A percentile compares a stretch with the other conserved stretches of the same genome.
Conservation (phyloP, 1,140 invertebrate genomes). For the Euura saliciscinereae region DNA sequence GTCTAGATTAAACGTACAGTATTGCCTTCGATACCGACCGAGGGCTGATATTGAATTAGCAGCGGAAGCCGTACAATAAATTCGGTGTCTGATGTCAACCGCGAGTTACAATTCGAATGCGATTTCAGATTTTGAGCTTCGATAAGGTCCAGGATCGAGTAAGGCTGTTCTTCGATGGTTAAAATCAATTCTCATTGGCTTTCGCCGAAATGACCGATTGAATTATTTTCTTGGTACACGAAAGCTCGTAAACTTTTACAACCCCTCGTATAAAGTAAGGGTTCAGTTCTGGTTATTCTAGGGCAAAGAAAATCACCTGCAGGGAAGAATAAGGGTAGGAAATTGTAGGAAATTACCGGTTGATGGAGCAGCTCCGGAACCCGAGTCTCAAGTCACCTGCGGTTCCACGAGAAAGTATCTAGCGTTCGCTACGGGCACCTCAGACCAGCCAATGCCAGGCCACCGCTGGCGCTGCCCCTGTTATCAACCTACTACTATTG, state of each 20-base stretch:
- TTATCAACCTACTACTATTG: neutral
- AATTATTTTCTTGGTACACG: neutral
- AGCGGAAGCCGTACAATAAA: no score
- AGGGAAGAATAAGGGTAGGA: neutral
- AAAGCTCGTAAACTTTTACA: conserved; percentile 6
- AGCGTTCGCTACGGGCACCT: no score
- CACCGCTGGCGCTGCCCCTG: neutral
- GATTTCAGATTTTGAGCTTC: no score
- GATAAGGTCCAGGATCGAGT: no score
- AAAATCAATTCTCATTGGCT: neutral
- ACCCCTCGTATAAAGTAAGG: neutral
- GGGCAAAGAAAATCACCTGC: neutral
- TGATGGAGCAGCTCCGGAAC: neutral
- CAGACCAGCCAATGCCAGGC: neutral
- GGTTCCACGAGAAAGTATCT: no score
- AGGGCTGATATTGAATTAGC: no score
- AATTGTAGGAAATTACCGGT: neutral
- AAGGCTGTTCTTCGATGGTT: neutral
- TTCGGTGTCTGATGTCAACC: neutral
- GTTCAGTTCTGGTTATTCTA: neutral
- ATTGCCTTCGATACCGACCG: no score
- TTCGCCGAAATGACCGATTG: neutral
- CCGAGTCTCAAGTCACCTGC: neutral
- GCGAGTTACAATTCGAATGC: neutral
- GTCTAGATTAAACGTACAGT: no score